These are phyloP conservation scores for Coluber constrictor DNA, from an alignment of 2,797 vertebrate genomes.

Conservation along the genomic window DNA sequence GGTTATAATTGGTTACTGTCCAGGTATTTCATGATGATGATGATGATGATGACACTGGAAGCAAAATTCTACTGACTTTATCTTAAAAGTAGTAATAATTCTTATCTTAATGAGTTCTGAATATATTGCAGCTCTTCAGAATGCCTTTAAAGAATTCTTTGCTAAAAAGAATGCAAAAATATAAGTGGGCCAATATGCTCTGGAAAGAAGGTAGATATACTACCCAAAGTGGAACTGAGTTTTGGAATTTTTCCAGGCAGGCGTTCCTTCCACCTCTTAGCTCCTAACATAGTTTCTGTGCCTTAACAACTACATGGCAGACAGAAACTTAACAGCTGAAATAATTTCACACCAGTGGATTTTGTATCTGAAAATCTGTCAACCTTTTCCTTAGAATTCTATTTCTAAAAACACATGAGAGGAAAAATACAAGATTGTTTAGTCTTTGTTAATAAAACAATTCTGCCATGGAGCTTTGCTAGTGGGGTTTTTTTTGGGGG, in stretches of 20 bases:
- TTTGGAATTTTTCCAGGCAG: neutral
- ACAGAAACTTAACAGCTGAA: neutral
- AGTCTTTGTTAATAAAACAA: neutral
- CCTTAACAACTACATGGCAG: neutral
- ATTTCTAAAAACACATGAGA: neutral
- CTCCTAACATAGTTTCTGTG: neutral
- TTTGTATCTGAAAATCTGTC: neutral
- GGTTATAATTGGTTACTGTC: neutral
- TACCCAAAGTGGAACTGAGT: neutral
- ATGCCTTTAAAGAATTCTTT: neutral
- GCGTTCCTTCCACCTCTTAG: too few species aligned
- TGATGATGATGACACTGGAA: neutral
- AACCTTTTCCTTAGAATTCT: neutral
- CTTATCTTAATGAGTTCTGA: neutral
- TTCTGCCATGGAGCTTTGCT: neutral
- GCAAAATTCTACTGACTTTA: neutral
- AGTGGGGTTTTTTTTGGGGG: neutral
- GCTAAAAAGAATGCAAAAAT: neutral
- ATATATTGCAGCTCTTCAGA: neutral
- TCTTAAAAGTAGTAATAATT: neutral
- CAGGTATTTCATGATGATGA: neutral
- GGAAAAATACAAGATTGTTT: neutral
- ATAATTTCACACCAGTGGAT: neutral
- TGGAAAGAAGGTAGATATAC: neutral
- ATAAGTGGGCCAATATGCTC: neutral